Percentiles rank a stretch among this genome's conserved stretches.
Evolutionary conservation across 2,888 invertebrate genomes (phyloP).

Genomic region (Onthophagus sagittarius): DNA sequence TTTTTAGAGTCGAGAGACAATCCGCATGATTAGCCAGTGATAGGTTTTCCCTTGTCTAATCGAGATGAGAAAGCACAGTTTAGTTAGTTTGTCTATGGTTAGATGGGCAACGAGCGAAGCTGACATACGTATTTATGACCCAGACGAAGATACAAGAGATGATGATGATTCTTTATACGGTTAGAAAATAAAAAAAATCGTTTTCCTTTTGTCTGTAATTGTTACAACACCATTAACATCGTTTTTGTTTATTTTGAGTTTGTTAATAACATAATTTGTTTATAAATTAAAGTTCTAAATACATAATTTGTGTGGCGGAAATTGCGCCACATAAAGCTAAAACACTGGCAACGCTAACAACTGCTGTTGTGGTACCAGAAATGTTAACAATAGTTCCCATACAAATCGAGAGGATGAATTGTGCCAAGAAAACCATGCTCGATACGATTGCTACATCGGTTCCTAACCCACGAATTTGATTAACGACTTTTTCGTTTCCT

Average conservation of each 20-base stretch:
- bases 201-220: neutral
- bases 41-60: neutral
- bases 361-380: conserved; percentile 82
- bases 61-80: conserved; percentile 14
- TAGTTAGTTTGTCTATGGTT: conserved; percentile 14
- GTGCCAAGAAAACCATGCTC: conserved; percentile 92
- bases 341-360: conserved; percentile 79
- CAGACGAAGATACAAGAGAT: conserved; percentile 22
- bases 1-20: neutral
- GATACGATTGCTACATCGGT: conserved; percentile 94
- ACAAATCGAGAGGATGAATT: conserved; percentile 82
- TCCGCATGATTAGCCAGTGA: neutral
- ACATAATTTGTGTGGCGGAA: conserved; percentile 83
- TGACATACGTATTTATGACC: conserved; percentile 24
- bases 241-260: neutral
- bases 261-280: neutral
- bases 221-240: neutral
- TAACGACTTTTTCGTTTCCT: conserved; percentile 55
- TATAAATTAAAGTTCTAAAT: conserved; percentile 69
- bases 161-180: conserved; percentile 18
- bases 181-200: conserved; percentile 17
- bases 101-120: conserved; percentile 28
- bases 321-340: conserved; percentile 82
- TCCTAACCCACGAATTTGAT: conserved; percentile 80
- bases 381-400: conserved; percentile 80